Evolutionary conservation across 2,797 vertebrate genomes (phyloP), one percentile per base, ranked within the genome.

Genomic region (Acanthiza pusilla): DNA sequence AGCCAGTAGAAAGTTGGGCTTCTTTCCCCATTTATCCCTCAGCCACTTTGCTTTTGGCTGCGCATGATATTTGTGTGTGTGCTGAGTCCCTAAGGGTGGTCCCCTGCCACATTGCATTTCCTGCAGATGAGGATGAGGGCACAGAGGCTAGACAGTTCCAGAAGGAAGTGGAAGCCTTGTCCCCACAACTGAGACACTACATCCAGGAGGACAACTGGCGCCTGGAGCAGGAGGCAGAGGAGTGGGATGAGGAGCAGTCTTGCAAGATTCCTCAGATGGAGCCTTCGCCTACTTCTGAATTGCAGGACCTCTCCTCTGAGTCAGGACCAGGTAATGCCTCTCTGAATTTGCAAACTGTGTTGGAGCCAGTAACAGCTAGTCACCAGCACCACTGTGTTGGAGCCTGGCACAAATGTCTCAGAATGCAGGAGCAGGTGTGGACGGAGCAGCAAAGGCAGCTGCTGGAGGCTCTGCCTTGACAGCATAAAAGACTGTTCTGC

Each of bases 231-330:
- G 99, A 99, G 97, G 97, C 99, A 23, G 98, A 97, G 15, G 99
- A 99, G 47, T 99, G 99, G 99, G 98, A 99, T 16, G 98, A 98
- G 88, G 99, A 99, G 84, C 99, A 99, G 61, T 98, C 98, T 58
- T 98, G 98, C 93, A 99, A 99, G 96, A 98, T 98, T 20, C 96
- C 98, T 13, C 98, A 98, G 16, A 98, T 99, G 81, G 98, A 98
- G 23, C 97, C 98, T 13, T 97, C 97, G 0, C 40, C 86, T 3
- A 38, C 74, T 29, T 92, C 96, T 1, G 88, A 97, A 4, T 88
- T 95, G 0, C 97, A 97, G 85, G 97, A 98, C 4, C 85, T 96
- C 89, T 95, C 97, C n/a, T 88, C 91, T 3, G 60, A 97, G 5
- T 96, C 97, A 1, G 88, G 76, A 17, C 96, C 79, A 97, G 98